Base-by-base conservation (phyloP, 2,888 invertebrate genomes). In the Argyresthia goedartella region DNA sequence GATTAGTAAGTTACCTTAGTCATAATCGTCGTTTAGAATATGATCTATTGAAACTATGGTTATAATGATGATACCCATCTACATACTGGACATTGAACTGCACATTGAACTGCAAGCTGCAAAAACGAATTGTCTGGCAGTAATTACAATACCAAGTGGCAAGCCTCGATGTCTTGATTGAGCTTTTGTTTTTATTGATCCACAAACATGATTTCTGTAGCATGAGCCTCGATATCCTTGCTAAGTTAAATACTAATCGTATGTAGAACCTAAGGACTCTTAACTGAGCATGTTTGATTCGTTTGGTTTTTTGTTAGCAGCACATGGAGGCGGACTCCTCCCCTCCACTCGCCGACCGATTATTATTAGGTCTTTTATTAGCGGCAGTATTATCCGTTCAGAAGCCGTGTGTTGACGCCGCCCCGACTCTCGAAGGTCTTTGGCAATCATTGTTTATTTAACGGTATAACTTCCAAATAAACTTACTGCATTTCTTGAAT, bases 361-460 rank as follows among this genome's bases (percentile, higher is more conserved):
- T 65, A 62, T 57, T 59, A 62, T 57, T 59, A 60, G 59, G 60
- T 64, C 63, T 72, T 71, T 71, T 69, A 67, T 73, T 74, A 50
- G 49, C 62, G 63, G 66, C 71, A 80, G 84, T 82, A 62, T 60
- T 73, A 71, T 71, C 68, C 75, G 76, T 66, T 73, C 67, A 6
- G 66, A 65, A 63, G 14, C 48, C 63, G 66, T 60, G 63, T 65
- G 63, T 65, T 63, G 75, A 77, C 81, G 81, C 69, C 71, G 69
- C 15, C 8, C 3, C 15, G 44, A 44, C 13, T 25, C 25, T 25
- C 25, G 6, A 25, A 25, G 25, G 25, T 25, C 25, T 6, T 25
- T 25, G 25, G 25, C 25, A 41, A 41, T 41, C 10, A 10, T 41
- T 41, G n/a, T 41, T n/a, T 41, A 2, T n/a, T 10, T 41, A 41